Percentiles rank a stretch among this genome's conserved stretches.
These are phyloP conservation scores for Macroramphosus scolopax DNA, from an alignment of 2,797 vertebrate genomes.

Conservation along the genomic window DNA sequence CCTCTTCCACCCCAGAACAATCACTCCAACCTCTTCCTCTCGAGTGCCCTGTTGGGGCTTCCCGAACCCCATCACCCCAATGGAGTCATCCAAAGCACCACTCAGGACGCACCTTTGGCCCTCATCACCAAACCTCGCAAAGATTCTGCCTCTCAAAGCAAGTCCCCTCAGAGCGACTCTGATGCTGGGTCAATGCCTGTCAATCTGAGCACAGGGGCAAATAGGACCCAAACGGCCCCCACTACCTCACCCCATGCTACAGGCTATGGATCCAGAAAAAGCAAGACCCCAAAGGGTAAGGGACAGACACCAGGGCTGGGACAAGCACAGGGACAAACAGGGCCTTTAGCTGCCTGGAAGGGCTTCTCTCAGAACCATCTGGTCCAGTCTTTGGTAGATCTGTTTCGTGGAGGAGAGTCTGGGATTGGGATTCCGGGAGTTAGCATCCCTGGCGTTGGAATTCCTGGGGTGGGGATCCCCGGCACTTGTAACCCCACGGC, in stretches of 20 bases:
- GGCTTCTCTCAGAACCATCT: conserved; percentile 85
- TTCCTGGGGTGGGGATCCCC: conserved; percentile 71
- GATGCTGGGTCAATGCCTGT: conserved; percentile 81
- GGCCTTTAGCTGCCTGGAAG: conserved; percentile 79
- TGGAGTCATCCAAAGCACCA: conserved; percentile 93
- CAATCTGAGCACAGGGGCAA: conserved; percentile 88
- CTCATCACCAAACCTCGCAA: conserved; percentile 94
- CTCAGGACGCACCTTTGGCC: conserved; percentile 95
- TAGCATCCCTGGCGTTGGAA: conserved; percentile 71
- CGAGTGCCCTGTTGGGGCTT: conserved; percentile 93
- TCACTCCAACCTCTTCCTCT: conserved; percentile 90
- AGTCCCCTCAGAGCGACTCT: conserved; percentile 77
- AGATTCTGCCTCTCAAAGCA: conserved; percentile 75
- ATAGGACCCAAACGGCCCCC: conserved; percentile 78
- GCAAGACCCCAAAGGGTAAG: conserved; percentile 81
- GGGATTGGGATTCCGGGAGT: conserved; percentile 76
- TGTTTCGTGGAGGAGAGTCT: conserved; percentile 88
- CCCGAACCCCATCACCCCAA: conserved; percentile 86
- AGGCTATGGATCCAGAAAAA: conserved; percentile 87
- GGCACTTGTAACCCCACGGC: conserved; percentile 70
- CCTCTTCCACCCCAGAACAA: conserved; percentile 82
- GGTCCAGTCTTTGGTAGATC: conserved; percentile 87
- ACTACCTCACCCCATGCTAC: conserved; percentile 84
- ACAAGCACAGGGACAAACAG: conserved; percentile 46
- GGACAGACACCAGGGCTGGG: conserved; percentile 58